These are phyloP conservation scores for Mechanitis messenoides DNA, from an alignment of 2,888 invertebrate genomes.

Conservation along the genomic window DNA sequence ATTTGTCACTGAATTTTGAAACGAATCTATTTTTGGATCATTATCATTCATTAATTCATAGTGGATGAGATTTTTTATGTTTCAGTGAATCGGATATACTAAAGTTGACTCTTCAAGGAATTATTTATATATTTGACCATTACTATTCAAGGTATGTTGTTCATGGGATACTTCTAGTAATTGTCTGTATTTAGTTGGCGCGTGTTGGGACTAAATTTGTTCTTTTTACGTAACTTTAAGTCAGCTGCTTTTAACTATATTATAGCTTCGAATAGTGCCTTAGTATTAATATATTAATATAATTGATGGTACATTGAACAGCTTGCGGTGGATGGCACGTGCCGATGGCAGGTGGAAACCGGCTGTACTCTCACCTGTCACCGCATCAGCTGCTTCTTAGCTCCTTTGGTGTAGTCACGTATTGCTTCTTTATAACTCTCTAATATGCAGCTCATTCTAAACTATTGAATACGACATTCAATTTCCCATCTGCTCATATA, in stretches of 20 bases:
- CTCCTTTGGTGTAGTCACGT: conserved; percentile 47
- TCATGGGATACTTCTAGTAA: conserved; percentile 24
- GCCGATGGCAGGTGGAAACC: conserved; percentile 60
- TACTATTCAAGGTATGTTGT: conserved; percentile 26
- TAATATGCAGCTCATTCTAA: conserved; percentile 12
- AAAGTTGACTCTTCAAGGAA: conserved; percentile 40
- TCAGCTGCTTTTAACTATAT: conserved; percentile 41
- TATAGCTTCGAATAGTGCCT: conserved; percentile 39
- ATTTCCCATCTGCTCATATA: conserved; percentile 12
- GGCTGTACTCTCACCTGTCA: conserved; percentile 73
- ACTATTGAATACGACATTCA: conserved; percentile 15
- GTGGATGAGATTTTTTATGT: conserved; percentile 10
- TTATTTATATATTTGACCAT: conserved; percentile 20
- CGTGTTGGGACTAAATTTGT: conserved; percentile 24
- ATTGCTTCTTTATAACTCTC: conserved; percentile 20
- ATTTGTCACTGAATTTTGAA: conserved; percentile 7
- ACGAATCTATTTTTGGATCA: conserved; percentile 17
- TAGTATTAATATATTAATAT: conserved; percentile 35
- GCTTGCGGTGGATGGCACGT: conserved; percentile 65
- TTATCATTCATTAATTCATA: conserved; percentile 29
- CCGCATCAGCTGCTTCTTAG: conserved; percentile 63
- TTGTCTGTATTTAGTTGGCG: conserved; percentile 23
- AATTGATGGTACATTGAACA: conserved; percentile 49
- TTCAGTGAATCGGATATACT: conserved; percentile 39
- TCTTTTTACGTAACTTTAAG: conserved; percentile 37